Percentiles rank a stretch among this genome's conserved stretches.
Conservation (phyloP, 1,140 invertebrate species). For the Tetramorium parvispinum region DNA sequence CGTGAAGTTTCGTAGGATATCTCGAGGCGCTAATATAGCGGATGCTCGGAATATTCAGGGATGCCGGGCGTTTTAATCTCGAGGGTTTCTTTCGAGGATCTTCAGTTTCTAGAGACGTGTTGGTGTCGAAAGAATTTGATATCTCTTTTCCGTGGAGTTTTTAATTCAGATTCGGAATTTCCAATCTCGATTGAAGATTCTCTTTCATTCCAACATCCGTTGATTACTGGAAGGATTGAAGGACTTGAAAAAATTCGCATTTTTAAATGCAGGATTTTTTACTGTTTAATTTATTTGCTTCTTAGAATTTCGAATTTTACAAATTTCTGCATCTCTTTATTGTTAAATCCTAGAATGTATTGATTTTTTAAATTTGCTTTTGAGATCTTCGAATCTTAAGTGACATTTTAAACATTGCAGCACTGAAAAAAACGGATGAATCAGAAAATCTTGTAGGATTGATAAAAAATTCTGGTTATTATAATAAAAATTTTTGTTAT, state of each 20-base stretch:
- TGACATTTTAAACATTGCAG: background rate
- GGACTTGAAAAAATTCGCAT: background rate
- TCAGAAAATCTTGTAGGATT: too few species aligned
- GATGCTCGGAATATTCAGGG: constrained; percentile 6
- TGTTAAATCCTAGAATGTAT: background rate
- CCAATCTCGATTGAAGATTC: background rate
- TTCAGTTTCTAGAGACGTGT: background rate
- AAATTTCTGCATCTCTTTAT: background rate
- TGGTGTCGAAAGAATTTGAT: background rate
- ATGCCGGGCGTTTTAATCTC: background rate
- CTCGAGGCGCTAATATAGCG: constrained; percentile 43
- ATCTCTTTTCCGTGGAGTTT: background rate
- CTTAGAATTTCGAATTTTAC: background rate
- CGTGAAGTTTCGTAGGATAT: constrained; percentile 30
- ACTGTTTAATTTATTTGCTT: too few species aligned
- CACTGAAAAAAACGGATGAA: too few species aligned
- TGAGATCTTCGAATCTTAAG: background rate
- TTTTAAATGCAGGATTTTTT: background rate
- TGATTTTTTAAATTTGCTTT: background rate
- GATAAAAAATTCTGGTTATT: too few species aligned
- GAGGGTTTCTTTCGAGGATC: background rate
- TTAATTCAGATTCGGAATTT: constrained; percentile 1
- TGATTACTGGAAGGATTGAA: background rate
- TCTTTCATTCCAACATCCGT: background rate
- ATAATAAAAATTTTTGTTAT: too few species aligned